phyloP scores from a whole-genome alignment of 2,888 invertebrate species.

The Tortricodes alternella region DNA sequence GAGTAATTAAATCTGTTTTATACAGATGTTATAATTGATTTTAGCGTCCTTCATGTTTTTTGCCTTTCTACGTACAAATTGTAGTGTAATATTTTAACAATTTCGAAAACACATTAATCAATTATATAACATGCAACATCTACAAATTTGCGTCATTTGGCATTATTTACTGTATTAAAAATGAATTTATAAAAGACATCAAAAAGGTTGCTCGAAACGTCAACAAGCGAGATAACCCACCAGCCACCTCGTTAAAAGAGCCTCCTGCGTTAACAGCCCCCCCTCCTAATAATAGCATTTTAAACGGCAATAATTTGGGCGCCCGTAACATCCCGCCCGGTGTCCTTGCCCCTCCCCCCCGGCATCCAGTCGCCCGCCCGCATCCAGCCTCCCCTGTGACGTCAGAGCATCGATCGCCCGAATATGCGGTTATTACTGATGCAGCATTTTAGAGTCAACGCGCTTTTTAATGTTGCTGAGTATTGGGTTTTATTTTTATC shows the following conservation, averaged over 20 bases:
- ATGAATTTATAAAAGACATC: no score
- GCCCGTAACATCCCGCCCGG: slow-evolving; percentile 37
- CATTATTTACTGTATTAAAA: no score
- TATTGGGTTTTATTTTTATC: no score
- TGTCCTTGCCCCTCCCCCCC: slow-evolving; percentile 37
- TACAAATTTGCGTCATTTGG: no score
- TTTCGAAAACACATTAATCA: no score
- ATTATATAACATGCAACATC: no score
- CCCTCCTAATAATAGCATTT: slow-evolving; percentile 62
- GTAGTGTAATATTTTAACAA: no score
- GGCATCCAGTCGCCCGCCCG: slow-evolving; percentile 41
- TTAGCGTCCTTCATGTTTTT: no score
- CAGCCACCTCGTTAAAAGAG: slow-evolving; percentile 15
- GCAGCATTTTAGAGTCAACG: slow-evolving; percentile 37
- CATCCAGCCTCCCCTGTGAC: slow-evolving; percentile 67
- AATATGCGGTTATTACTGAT: slow-evolving; percentile 55
- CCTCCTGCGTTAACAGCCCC: slow-evolving; percentile 42
- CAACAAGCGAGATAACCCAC: slow-evolving; percentile 14
- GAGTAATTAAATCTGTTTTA: no score
- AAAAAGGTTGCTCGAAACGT: background rate
- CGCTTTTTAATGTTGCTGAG: slow-evolving; percentile 20
- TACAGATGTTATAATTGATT: no score
- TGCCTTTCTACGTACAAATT: no score
- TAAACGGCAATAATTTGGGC: slow-evolving; percentile 46
- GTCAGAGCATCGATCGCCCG: slow-evolving; percentile 75